Conservation (phyloP, 1,140 invertebrate genomes). For the Drosophila insularis region DNA sequence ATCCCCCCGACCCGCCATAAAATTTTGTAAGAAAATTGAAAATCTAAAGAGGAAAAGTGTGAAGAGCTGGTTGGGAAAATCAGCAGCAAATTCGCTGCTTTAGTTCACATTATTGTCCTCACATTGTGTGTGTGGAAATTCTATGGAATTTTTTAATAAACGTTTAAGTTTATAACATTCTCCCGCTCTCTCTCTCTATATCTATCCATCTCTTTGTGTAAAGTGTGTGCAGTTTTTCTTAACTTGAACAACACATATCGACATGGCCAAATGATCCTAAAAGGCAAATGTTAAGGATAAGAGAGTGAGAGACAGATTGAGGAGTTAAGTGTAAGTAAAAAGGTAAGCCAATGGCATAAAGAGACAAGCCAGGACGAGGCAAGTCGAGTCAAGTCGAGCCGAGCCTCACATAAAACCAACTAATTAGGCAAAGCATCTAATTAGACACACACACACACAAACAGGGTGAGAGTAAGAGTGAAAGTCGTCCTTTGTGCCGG, state of each 20-base stretch:
- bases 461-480: conserved; percentile 49
- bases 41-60: conserved; percentile 45
- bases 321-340: conserved; percentile 43
- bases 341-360: conserved; percentile 76
- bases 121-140: conserved; percentile 29
- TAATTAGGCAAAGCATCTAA: conserved; percentile 80
- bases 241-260: conserved; percentile 44
- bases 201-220: too few relatives aligned
- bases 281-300: not conserved
- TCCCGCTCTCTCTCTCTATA: conserved; percentile 11
- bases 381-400: too few relatives aligned
- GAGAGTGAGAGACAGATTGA: conserved; percentile 1
- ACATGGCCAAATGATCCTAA: conserved; percentile 28
- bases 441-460: conserved; percentile 52
- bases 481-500: conserved; percentile 71
- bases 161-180: conserved; percentile 80
- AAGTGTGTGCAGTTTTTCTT: not conserved
- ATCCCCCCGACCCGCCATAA: not conserved
- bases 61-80: conserved; percentile 40
- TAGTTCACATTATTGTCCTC: conserved; percentile 70
- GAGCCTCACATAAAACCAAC: conserved; percentile 75
- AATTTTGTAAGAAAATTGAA: conserved; percentile 78
- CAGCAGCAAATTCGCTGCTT: conserved; percentile 73
- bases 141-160: conserved; percentile 77
- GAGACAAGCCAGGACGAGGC: not conserved